Percentiles rank a stretch among this genome's conserved stretches.
Conservation (phyloP, 2,888 invertebrate species). For the Oscheius sp. region DNA sequence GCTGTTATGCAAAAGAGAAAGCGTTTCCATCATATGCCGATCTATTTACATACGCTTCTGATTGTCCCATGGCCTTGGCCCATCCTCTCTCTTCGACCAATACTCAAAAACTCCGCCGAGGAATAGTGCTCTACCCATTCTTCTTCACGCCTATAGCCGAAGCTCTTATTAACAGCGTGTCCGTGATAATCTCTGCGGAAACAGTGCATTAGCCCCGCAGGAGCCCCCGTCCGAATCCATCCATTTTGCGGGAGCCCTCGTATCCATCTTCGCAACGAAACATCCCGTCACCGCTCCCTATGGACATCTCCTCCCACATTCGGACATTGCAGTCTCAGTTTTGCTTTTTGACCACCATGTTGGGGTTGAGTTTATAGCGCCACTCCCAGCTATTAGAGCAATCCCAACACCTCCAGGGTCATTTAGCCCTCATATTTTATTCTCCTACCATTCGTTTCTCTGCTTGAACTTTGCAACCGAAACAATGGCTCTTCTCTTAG, state of each 20-base stretch:
- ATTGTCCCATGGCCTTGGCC: background rate
- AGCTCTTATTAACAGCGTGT: background rate
- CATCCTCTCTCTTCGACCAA: background rate
- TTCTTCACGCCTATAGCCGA: background rate
- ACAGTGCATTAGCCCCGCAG: slow-evolving; percentile 22
- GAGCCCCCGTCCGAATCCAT: slow-evolving; percentile 6
- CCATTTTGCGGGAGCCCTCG: slow-evolving; percentile 29
- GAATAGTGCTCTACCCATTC: background rate
- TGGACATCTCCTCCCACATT: slow-evolving; percentile 18
- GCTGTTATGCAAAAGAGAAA: slow-evolving; percentile 11
- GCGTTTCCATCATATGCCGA: slow-evolving; percentile 1
- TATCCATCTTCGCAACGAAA: slow-evolving; percentile 30
- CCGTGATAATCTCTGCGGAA: slow-evolving; percentile 23
- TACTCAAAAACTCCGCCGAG: background rate
- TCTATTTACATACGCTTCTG: slow-evolving; percentile 7
- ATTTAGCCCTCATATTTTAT: too few relatives aligned
- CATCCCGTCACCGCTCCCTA: slow-evolving; percentile 29
- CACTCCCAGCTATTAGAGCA: too few relatives aligned
- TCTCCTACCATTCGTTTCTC: too few relatives aligned
- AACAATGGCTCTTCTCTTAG: too few relatives aligned
- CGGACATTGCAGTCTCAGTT: background rate
- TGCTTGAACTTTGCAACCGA: too few relatives aligned
- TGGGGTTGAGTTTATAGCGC: too few relatives aligned
- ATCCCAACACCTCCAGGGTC: too few relatives aligned
- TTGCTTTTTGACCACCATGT: background rate